Conservation (phyloP, 2,888 invertebrate genomes). For the Altica lythri region DNA sequence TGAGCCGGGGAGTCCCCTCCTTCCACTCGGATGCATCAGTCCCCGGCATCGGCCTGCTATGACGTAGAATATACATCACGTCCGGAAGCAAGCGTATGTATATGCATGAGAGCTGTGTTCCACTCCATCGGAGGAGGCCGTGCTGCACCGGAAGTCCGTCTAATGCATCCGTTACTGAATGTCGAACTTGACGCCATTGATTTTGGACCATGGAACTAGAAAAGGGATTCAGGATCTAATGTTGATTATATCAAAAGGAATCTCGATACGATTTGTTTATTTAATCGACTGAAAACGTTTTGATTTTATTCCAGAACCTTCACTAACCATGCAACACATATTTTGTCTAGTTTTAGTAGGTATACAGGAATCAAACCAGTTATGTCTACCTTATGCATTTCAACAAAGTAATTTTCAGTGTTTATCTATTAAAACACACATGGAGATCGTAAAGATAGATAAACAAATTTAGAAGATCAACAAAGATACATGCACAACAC, state of each 20-base stretch:
- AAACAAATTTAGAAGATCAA: too few species aligned
- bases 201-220: constrained; percentile 9
- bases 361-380: too few species aligned
- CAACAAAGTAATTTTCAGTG: too few species aligned
- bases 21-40: constrained; percentile 53
- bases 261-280: constrained; percentile 11
- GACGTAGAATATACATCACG: constrained; percentile 43
- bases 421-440: too few species aligned
- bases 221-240: too few species aligned
- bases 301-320: not conserved
- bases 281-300: constrained; percentile 15
- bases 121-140: constrained; percentile 56
- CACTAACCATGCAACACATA: not conserved
- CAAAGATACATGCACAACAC: too few species aligned
- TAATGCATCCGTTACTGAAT: constrained; percentile 62
- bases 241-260: too few species aligned
- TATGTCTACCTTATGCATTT: too few species aligned
- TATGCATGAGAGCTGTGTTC: constrained; percentile 58
- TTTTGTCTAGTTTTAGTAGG: not conserved
- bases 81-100: constrained; percentile 53
- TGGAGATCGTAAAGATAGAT: too few species aligned
- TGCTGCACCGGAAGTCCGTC: constrained; percentile 63
- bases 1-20: constrained; percentile 40
- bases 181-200: constrained; percentile 37
- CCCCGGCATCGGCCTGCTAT: constrained; percentile 33